Conservation (phyloP, 1,140 invertebrate genomes). For the Teleogryllus occipitalis region DNA sequence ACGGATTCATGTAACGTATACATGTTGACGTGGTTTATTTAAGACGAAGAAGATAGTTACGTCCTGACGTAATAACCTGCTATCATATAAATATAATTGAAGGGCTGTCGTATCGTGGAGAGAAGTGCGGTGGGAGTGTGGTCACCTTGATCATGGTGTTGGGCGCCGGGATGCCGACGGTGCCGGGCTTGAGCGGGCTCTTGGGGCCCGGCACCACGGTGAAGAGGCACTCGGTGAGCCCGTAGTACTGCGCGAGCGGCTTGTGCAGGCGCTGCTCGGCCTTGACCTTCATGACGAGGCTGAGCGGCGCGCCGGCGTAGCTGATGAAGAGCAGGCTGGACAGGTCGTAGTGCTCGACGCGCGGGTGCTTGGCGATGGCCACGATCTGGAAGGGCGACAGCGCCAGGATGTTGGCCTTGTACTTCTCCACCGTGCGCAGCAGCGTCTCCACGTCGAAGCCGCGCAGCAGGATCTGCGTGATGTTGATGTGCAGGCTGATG, state of each 20-base stretch:
- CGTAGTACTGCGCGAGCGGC: not conserved
- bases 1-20: too few species aligned
- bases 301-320: constrained; percentile 10
- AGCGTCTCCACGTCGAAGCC: not conserved
- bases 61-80: too few species aligned
- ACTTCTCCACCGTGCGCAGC: not conserved
- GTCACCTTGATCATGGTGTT: not conserved
- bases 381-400: constrained; percentile 27
- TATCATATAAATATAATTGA: too few species aligned
- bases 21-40: too few species aligned
- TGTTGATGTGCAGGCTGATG: not conserved
- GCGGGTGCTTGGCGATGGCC: constrained; percentile 24
- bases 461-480: not conserved
- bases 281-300: not conserved
- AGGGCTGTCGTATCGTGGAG: too few species aligned
- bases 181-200: constrained; percentile 34
- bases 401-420: constrained; percentile 24
- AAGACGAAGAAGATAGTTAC: too few species aligned
- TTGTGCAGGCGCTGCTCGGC: not conserved
- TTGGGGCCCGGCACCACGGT: not conserved
- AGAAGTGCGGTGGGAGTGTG: not conserved
- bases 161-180: constrained; percentile 46
- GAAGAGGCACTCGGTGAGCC: not conserved
- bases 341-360: constrained; percentile 12
- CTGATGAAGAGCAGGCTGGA: constrained; percentile 7